Evolutionary conservation across 2,888 invertebrate species (phyloP).

Genomic region (Microplitis manilae): DNA sequence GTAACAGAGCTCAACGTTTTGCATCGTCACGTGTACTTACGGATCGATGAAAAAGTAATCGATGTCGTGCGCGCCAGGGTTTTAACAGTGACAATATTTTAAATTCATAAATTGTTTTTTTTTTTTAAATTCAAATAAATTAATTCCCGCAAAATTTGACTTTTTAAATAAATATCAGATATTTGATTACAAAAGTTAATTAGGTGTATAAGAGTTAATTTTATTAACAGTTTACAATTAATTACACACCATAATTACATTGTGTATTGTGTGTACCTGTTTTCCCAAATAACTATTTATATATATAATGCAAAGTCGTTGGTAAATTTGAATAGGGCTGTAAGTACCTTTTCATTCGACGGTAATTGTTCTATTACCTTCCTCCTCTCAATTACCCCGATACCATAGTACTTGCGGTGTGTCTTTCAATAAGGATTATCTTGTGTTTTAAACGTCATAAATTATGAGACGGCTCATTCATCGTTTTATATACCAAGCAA

Average conservation of each 20-base stretch:
- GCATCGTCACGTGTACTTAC: slow-evolving; percentile 28
- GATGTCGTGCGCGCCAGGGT: slow-evolving; percentile 25
- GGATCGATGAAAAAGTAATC: slow-evolving; percentile 36
- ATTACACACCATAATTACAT: slow-evolving; percentile 26
- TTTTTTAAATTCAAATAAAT: not conserved
- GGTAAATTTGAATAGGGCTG: slow-evolving; percentile 4
- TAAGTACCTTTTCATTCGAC: slow-evolving; percentile 11
- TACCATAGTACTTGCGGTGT: slow-evolving; percentile 33
- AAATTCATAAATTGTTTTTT: not conserved
- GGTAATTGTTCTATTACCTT: not conserved
- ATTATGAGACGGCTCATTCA: slow-evolving; percentile 27
- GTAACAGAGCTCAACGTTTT: slow-evolving; percentile 22
- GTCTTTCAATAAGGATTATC: slow-evolving; percentile 28
- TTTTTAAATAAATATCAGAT: not conserved
- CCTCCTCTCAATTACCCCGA: slow-evolving; percentile 12
- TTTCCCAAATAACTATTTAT: not conserved
- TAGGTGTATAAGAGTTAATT: not conserved
- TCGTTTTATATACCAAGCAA: slow-evolving; percentile 14
- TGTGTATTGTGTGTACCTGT: not conserved
- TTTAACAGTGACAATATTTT: slow-evolving; percentile 20
- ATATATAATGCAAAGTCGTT: not conserved
- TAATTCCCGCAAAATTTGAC: too few species aligned
- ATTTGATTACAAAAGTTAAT: not conserved
- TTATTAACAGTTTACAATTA: not conserved
- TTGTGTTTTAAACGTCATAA: slow-evolving; percentile 33